Evolutionary conservation across 92 coral and sea anemone genomes (phyloP).

Genomic region (Meandrina meandrites): DNA sequence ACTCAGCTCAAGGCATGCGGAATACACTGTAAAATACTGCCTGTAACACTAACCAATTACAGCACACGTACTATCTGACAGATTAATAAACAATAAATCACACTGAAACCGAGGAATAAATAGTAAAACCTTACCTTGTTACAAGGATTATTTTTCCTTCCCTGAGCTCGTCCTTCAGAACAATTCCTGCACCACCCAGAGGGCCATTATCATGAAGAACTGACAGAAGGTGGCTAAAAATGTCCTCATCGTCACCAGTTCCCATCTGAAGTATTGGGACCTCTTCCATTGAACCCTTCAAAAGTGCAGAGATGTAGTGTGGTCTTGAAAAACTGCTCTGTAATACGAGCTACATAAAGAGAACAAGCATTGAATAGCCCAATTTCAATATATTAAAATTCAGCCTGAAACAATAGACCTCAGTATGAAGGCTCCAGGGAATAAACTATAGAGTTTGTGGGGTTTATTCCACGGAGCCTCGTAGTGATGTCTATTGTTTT

Average conservation of each 20-base stretch:
- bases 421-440: no score
- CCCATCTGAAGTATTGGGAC: conserved; percentile 20
- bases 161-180: conserved; percentile 1
- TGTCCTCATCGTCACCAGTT: conserved; percentile 1
- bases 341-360: conserved; percentile 13
- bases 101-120: not conserved
- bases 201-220: conserved; percentile 17
- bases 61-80: not conserved
- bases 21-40: no score
- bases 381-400: no score
- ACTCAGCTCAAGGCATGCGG: no score
- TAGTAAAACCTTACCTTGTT: not conserved
- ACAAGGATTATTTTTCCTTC: conserved; percentile 15
- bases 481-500: no score
- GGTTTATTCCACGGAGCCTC: no score
- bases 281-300: conserved; percentile 10
- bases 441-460: no score
- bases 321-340: conserved; percentile 10
- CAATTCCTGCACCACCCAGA: conserved; percentile 30
- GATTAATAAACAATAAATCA: not conserved
- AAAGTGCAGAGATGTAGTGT: conserved; percentile 3
- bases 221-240: conserved; percentile 11
- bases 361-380: not conserved
- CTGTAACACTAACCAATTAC: no score
- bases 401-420: no score